Base-by-base conservation (phyloP, 2,888 invertebrate species). In the Cryptocheilus praepositus region DNA sequence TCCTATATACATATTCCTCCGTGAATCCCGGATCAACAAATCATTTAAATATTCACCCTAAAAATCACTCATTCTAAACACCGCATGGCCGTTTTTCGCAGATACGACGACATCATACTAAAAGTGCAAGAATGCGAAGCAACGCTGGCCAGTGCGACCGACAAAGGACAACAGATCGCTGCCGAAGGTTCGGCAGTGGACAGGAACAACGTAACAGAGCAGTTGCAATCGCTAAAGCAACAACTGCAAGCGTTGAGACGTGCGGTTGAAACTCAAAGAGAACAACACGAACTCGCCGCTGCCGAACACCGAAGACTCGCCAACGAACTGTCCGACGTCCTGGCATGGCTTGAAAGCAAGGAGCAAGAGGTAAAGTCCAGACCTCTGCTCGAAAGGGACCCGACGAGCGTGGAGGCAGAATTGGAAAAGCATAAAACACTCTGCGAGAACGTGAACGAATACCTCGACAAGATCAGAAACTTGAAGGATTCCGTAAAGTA, bases 101-200 rank as follows among this genome's bases (percentile, higher is more conserved):
- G 79, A 61, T 97, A 96, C 81, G 95, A 96, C 83, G 95, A 96
- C 76, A 93, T 96, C 0, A 95, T 97, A 72, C 89, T 92, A 0
- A 95, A 95, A 84, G 96, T 97, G 61, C 96, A 96, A 89, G 96
- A 96, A 81, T 96, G 95, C 85, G 97, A 97, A 88, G 97, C 96
- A 11, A 90, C 95, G 44, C 89, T 98, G 8, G 95, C 96, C 0
- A 93, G 95, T 4, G 96, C 97, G 0, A 94, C 94, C 15, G 98
- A 98, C 84, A 97, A 97, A 86, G 98, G 97, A 0, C 95, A 96
- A 83, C 96, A 96, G 87, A 97, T 98, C 43, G 96, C 96, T 0
- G 94, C 94, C 0, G 97, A 98, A 89, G 96, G 97, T 51, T 94
- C 95, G 2, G 93, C 95, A 0, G 94, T 95, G 18, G 97, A 97